Conservation (phyloP, 92 coral and sea anemone species). For the Phenganax marumi region DNA sequence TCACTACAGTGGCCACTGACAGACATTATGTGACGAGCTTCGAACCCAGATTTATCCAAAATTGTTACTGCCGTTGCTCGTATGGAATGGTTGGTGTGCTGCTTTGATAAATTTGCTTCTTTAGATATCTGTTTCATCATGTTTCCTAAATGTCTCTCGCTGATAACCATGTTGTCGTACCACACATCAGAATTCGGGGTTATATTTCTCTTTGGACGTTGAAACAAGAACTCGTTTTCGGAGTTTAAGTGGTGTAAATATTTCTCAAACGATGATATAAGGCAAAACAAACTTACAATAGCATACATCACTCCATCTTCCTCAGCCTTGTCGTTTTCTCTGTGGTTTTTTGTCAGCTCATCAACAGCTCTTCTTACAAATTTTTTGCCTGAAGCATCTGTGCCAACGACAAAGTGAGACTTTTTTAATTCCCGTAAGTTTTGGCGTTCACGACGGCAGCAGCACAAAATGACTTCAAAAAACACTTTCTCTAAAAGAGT, state of each 20-base stretch:
- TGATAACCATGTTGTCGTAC: constrained; percentile 57
- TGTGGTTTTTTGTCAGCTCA: constrained; percentile 28
- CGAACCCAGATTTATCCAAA: constrained; percentile 51
- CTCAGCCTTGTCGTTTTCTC: constrained; percentile 27
- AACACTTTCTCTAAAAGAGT: constrained; percentile 17
- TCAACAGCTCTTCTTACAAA: constrained; percentile 27
- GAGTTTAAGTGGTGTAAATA: constrained; percentile 58
- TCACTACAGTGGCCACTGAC: constrained; percentile 33
- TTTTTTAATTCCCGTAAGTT: constrained; percentile 53
- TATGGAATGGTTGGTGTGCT: constrained; percentile 54
- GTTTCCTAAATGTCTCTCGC: constrained; percentile 46
- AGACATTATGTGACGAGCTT: constrained; percentile 40
- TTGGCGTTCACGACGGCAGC: constrained; percentile 58
- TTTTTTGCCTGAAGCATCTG: constrained; percentile 26
- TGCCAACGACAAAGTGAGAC: constrained; percentile 30
- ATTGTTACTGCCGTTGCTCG: constrained; percentile 45
- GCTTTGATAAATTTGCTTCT: constrained; percentile 55
- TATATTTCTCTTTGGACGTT: constrained; percentile 53
- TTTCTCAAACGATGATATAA: constrained; percentile 46
- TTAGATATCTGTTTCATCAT: constrained; percentile 49
- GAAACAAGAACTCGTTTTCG: constrained; percentile 56
- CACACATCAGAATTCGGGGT: constrained; percentile 40
- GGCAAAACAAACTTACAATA: constrained; percentile 25
- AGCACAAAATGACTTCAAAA: constrained; percentile 61
- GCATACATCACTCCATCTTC: constrained; percentile 17